Percentiles rank a stretch among this genome's conserved stretches.
phyloP scores from a whole-genome alignment of 2,888 invertebrate genomes.

The Cylindroiulus punctatus region DNA sequence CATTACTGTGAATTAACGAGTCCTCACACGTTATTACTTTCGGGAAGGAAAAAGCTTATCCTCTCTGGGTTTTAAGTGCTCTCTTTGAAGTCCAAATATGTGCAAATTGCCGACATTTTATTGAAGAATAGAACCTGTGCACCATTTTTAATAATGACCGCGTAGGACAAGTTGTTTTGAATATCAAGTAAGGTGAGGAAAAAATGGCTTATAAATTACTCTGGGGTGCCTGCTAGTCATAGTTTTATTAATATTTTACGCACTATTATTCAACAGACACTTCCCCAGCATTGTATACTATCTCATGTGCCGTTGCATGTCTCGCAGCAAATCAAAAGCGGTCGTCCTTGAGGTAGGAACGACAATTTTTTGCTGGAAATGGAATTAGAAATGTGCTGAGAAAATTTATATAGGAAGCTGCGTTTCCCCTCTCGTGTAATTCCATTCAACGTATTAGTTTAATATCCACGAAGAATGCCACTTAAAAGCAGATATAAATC shows the following conservation, averaged over 20 bases:
- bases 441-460: constrained; percentile 42
- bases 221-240: neutral
- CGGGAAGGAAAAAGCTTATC: neutral
- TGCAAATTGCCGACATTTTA: constrained; percentile 43
- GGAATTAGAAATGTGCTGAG: constrained; percentile 43
- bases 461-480: constrained; percentile 17
- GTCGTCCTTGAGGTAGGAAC: constrained; percentile 31
- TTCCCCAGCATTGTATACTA: neutral
- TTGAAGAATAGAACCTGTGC: constrained; percentile 27
- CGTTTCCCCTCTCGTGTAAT: neutral
- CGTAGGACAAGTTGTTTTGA: constrained; percentile 45
- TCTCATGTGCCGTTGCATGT: constrained; percentile 11
- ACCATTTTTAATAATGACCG: constrained; percentile 45
- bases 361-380: constrained; percentile 12
- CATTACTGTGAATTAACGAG: constrained; percentile 39
- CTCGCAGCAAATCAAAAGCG: neutral
- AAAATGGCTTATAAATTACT: constrained; percentile 22
- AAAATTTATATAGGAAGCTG: constrained; percentile 34
- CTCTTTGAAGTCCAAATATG: constrained; percentile 40
- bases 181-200: constrained; percentile 30
- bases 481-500: constrained; percentile 43
- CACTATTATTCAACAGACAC: constrained; percentile 2
- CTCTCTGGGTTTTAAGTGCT: constrained; percentile 6
- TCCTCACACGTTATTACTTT: constrained; percentile 43
- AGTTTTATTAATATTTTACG: constrained; percentile 30